Evolutionary conservation across 2,113 vertebrate species (phyloP), one percentile per base, ranked within the genome.

Genomic region (Prochilodus magdalenae): DNA sequence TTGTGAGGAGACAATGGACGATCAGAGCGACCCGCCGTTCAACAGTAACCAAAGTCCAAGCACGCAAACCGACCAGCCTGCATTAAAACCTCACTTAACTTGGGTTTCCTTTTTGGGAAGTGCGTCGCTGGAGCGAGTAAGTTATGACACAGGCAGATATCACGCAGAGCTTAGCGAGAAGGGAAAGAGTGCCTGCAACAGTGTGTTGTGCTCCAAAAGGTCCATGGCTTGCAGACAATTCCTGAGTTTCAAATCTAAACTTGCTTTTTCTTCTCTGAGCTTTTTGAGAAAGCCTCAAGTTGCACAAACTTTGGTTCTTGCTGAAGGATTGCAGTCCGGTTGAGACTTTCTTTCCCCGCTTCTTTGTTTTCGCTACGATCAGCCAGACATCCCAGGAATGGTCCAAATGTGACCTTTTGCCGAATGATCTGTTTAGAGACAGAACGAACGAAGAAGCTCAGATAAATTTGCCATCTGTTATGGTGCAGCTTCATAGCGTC

Each of bases 31-130:
- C 18, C 14, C 47, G 1, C 51, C 20, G 51, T 55, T 77, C 70
- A 79, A 76, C 40, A 26, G 27, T n/a, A 49, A 66, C 40, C 40
- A 44, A 53, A 89, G 77, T 88, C 90, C 88, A 88, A 87, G 85
- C 90, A 90, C 53, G 80, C 89, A 86, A 85, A 86, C 84, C 81
- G 87, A 87, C 63, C 89, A 89, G 86, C 87, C 89, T 80, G 86
- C 66, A 86, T 69, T 33, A 8, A 89, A 89, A 77, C 74, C 44
- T 60, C 73, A 29, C 75, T 86, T 87, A 83, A 80, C 89, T 72
- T 69, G 24, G 13, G 84, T 84, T 85, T 86, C 81, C 88, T 75
- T 33, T 86, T 83, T 65, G 75, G 36, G 83, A 33, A 75, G 30
- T 6, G 30, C 26, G 18, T 63, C 85, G 75, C 77, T 90, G 86